Percentiles rank a stretch among this genome's conserved stretches.
phyloP scores from a whole-genome alignment of 2,113 vertebrate species.

The Phasianus colchicus region DNA sequence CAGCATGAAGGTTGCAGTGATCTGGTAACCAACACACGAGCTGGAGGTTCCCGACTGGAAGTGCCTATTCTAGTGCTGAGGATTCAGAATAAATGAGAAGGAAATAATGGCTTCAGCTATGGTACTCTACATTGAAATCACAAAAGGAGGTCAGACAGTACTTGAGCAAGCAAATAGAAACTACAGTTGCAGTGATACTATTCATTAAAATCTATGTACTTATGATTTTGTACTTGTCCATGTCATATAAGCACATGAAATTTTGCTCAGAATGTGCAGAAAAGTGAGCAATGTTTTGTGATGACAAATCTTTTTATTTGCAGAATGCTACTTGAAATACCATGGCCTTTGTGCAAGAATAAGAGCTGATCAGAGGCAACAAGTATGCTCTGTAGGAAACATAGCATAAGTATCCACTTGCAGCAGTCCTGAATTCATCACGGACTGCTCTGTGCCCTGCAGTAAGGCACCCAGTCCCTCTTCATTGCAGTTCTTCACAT shows the following conservation, averaged over 20 bases:
- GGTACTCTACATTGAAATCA: constrained; percentile 2
- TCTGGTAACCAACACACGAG: background rate
- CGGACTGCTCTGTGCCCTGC: background rate
- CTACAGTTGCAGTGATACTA: background rate
- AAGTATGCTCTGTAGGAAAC: background rate
- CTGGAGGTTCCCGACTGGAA: background rate
- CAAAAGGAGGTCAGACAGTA: background rate
- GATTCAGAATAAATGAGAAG: background rate
- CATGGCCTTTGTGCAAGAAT: background rate
- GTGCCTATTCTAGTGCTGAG: background rate
- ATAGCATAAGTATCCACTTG: background rate
- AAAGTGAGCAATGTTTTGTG: background rate
- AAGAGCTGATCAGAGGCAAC: background rate
- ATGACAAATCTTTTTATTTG: background rate
- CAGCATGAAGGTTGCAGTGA: background rate
- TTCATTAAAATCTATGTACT: background rate
- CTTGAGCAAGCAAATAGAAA: constrained; percentile 33
- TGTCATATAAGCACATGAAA: accelerated
- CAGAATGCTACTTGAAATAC: background rate
- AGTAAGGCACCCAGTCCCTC: background rate
- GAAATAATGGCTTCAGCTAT: background rate
- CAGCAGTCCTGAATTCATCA: background rate
- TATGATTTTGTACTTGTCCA: background rate
- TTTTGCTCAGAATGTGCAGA: background rate
- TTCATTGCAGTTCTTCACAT: background rate